Evolutionary conservation across 1,140 invertebrate genomes (phyloP).

Genomic region (Drosophila tani): DNA sequence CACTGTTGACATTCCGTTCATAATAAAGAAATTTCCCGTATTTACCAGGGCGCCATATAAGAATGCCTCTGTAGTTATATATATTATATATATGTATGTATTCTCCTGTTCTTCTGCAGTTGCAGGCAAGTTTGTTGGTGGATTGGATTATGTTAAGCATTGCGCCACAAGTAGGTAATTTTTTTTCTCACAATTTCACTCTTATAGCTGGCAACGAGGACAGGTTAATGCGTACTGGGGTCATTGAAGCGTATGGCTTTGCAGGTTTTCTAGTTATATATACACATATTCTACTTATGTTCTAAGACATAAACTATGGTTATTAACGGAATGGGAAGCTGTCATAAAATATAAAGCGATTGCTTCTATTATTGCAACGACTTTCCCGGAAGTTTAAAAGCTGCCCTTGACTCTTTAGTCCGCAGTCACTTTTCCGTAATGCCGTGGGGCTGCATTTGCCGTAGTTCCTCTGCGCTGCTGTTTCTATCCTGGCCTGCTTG

Average conservation of each 20-base stretch:
- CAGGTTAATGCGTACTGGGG: not conserved
- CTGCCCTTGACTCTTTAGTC: slow-evolving; percentile 9
- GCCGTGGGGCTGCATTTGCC: slow-evolving; percentile 6
- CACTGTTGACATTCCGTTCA: slow-evolving; percentile 46
- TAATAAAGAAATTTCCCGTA: slow-evolving; percentile 54
- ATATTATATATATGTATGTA: not conserved
- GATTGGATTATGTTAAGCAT: slow-evolving; percentile 62
- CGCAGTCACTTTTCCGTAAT: slow-evolving; percentile 1
- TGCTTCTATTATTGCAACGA: not conserved
- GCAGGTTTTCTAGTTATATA: not conserved
- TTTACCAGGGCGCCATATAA: slow-evolving; percentile 4
- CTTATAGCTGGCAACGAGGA: slow-evolving; percentile 17
- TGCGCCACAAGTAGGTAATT: slow-evolving; percentile 48
- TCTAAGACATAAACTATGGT: not conserved
- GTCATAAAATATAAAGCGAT: not conserved
- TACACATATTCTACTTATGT: too few relatives aligned
- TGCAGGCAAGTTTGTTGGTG: slow-evolving; percentile 26
- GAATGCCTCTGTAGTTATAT: slow-evolving; percentile 4
- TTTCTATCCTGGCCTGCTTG: slow-evolving; percentile 2
- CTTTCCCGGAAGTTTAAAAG: not conserved
- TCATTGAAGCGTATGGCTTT: not conserved
- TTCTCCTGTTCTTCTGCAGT: slow-evolving; percentile 10
- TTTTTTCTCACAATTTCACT: slow-evolving; percentile 33
- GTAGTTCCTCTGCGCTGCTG: slow-evolving; percentile 6
- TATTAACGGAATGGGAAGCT: not conserved